These are phyloP conservation scores for Apis florea DNA, from an alignment of 1,140 invertebrate species.

Conservation along the genomic window DNA sequence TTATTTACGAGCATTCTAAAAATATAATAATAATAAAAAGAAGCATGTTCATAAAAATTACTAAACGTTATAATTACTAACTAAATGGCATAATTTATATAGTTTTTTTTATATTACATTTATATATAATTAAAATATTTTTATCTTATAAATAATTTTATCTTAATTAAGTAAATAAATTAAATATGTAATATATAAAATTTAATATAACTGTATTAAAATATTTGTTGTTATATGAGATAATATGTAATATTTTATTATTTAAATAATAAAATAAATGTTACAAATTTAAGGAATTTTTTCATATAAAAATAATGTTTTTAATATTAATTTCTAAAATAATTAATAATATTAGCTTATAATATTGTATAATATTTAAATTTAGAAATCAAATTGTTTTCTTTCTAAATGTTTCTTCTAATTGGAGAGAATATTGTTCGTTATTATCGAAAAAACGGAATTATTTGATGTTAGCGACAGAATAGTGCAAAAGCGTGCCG, in stretches of 20 bases:
- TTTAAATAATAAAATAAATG: not conserved
- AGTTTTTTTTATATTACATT: not conserved
- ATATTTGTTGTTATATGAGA: not conserved
- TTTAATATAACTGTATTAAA: not conserved
- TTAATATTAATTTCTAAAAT: too few relatives aligned
- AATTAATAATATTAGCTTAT: too few relatives aligned
- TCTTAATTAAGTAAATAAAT: not conserved
- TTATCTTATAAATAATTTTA: not conserved
- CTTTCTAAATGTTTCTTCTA: not conserved
- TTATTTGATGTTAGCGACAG: not conserved
- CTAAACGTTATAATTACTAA: too few relatives aligned
- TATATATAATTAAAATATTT: not conserved
- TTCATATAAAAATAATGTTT: not conserved
- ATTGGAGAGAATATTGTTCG: not conserved
- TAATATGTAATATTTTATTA: too few relatives aligned
- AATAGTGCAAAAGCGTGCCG: not conserved
- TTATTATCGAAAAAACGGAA: constrained; percentile 1
- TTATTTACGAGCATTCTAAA: not conserved
- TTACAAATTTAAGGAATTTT: not conserved
- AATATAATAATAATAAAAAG: not conserved
- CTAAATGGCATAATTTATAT: too few relatives aligned
- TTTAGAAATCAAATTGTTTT: not conserved
- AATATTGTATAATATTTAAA: not conserved
- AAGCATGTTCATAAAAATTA: too few relatives aligned
- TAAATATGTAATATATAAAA: not conserved